phyloP scores from a whole-genome alignment of 2,797 vertebrate species.

The Buphagus erythrorhynchus region DNA sequence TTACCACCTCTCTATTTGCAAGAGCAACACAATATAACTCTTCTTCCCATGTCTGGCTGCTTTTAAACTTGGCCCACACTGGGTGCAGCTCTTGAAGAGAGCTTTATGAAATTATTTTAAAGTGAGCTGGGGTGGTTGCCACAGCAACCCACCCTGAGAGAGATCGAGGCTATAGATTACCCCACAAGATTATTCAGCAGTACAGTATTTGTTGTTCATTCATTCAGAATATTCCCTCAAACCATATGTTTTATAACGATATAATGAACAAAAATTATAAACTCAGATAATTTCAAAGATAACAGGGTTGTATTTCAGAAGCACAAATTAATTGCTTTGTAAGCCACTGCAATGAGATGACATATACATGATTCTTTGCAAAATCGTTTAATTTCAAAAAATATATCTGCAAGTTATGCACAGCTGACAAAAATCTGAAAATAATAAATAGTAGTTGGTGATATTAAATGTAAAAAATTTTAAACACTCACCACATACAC shows the following conservation, averaged over 20 bases:
- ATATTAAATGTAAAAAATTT: constrained; percentile 46
- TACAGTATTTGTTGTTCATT: constrained; percentile 76
- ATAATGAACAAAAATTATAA: constrained; percentile 58
- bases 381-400: constrained; percentile 51
- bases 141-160: constrained; percentile 84
- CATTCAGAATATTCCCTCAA: constrained; percentile 74
- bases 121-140: constrained; percentile 81
- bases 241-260: constrained; percentile 70
- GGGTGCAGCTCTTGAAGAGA: constrained; percentile 80
- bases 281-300: constrained; percentile 64
- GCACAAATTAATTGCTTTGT: constrained; percentile 44
- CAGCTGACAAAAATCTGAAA: constrained; percentile 27
- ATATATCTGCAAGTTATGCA: constrained; percentile 39
- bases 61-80: constrained; percentile 84
- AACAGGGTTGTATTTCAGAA: constrained; percentile 48
- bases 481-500: constrained; percentile 83
- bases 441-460: constrained; percentile 49
- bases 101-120: constrained; percentile 83
- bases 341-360: constrained; percentile 2
- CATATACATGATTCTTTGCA: background rate
- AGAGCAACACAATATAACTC: constrained; percentile 66
- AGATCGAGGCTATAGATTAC: constrained; percentile 82
- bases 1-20: constrained; percentile 66
- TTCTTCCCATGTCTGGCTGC: constrained; percentile 78
- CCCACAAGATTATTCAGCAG: constrained; percentile 79